Conservation (phyloP, 1,140 invertebrate species). For the Philopotamus ludificatus region DNA sequence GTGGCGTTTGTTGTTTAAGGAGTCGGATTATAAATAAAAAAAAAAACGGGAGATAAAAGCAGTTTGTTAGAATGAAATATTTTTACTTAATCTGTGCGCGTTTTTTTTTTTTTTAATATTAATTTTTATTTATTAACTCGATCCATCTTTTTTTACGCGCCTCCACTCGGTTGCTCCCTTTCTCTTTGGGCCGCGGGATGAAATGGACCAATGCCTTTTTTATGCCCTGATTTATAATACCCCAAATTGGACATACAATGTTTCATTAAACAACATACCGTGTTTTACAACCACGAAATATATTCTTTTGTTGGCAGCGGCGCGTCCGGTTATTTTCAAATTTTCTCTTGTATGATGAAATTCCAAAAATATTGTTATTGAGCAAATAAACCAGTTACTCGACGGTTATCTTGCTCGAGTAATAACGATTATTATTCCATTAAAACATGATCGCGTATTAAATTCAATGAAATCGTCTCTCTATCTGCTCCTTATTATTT, state of each 20-base stretch:
- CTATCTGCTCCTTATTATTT: not conserved
- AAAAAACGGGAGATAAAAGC: too few relatives aligned
- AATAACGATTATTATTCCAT: constrained; percentile 32
- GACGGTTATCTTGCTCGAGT: constrained; percentile 11
- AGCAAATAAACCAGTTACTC: too few relatives aligned
- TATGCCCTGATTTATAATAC: constrained; percentile 20
- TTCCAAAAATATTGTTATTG: too few relatives aligned
- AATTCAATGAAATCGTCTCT: constrained; percentile 34
- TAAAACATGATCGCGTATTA: constrained; percentile 29
- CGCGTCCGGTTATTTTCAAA: too few relatives aligned
- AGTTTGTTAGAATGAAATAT: too few relatives aligned
- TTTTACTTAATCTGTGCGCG: too few relatives aligned
- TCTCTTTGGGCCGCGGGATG: not conserved
- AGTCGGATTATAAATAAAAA: too few relatives aligned
- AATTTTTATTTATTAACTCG: constrained; percentile 19
- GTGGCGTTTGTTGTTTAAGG: not conserved
- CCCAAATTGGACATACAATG: constrained; percentile 20
- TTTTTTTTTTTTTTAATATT: constrained; percentile 6
- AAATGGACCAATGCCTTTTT: constrained; percentile 20
- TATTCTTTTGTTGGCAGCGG: too few relatives aligned
- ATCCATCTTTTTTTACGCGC: constrained; percentile 16
- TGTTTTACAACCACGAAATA: constrained; percentile 13
- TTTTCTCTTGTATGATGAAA: too few relatives aligned
- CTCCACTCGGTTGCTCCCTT: not conserved
- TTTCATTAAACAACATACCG: constrained; percentile 18